Base-by-base conservation (phyloP, 1,140 invertebrate genomes). In the Belonocnema kinseyi region DNA sequence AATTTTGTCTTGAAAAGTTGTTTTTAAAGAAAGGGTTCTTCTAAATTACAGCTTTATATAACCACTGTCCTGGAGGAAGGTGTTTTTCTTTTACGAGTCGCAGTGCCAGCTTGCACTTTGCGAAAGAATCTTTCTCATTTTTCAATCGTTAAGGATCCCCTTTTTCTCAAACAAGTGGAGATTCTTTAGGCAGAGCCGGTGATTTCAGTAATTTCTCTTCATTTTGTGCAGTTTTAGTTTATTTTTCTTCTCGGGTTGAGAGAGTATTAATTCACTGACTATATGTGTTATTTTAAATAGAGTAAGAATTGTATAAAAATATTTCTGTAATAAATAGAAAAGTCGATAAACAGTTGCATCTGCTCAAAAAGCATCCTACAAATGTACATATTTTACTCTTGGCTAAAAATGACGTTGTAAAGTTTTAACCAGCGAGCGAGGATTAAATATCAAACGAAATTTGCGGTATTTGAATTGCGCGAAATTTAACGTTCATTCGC, bases 11-110 rank as follows among this genome's bases (percentile, higher is more conserved):
- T 33, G 14, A 66, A 66, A 40, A n/a, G 61, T 66, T 66, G 61
- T 66, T 66, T 66, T 66, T 13, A 8, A 66, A 66, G 26, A 21
- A 26, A 26, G 40, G 40, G 40, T 26, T 40, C 61, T 40, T 66
- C 61, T 66, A 66, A 66, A 66, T 66, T 66, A 66, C 61, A 66
- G 21, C 61, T 66, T 66, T 40, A 66, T 66, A 66, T 40, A 66
- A 66, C 26, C 26, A 66, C 61, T 66, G 61, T 66, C 61, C 40
- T 66, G 40, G 40, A 66, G 61, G 40, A 66, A 66, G 61, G 40
- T 66, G 61, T 66, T 66, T 66, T 66, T 66, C 61, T 66, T 66
- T 14, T 21, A 40, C 16, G 26, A 26, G 26, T 40, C 33, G 33
- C 11, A 66, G 61, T 66, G 61, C 61, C 26, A 66, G 61, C 61